These are phyloP conservation scores for Empidonax traillii DNA, from an alignment of 2,113 vertebrate genomes.

Conservation along the genomic window DNA sequence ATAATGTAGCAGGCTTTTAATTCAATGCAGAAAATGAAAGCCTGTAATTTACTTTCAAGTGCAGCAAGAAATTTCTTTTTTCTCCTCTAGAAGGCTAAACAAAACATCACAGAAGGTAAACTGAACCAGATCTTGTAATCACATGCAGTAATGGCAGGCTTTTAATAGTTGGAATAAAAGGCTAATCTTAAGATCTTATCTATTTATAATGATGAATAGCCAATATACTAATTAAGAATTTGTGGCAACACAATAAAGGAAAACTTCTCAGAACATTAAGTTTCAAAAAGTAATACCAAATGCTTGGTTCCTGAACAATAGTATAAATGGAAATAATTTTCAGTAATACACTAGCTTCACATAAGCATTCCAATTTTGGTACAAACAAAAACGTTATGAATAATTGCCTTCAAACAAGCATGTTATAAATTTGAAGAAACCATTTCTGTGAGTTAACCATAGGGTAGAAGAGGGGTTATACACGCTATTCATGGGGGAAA, in stretches of 20 bases:
- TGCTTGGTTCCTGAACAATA: neutral
- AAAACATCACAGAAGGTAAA: conserved; percentile 32
- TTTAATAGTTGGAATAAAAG: conserved; percentile 33
- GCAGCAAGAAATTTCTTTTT: conserved; percentile 38
- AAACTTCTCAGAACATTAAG: neutral
- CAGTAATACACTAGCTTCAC: neutral
- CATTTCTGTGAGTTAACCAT: neutral
- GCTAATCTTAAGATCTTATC: conserved; percentile 18
- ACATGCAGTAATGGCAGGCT: neutral
- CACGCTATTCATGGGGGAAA: neutral
- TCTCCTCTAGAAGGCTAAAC: conserved; percentile 46
- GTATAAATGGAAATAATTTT: neutral
- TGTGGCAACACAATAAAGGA: neutral
- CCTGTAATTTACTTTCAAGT: conserved; percentile 61
- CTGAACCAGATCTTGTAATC: conserved; percentile 30
- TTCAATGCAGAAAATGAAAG: conserved; percentile 55
- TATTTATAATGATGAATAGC: conserved; percentile 17
- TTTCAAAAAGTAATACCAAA: neutral
- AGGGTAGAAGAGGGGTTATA: neutral
- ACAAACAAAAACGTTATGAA: neutral
- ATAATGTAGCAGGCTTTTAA: conserved; percentile 55
- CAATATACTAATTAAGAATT: conserved; percentile 26
- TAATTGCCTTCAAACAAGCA: neutral
- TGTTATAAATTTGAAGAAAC: neutral
- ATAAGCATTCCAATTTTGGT: neutral